phyloP scores from a whole-genome alignment of 2,797 vertebrate species.

The Acipenser transmontanus region DNA sequence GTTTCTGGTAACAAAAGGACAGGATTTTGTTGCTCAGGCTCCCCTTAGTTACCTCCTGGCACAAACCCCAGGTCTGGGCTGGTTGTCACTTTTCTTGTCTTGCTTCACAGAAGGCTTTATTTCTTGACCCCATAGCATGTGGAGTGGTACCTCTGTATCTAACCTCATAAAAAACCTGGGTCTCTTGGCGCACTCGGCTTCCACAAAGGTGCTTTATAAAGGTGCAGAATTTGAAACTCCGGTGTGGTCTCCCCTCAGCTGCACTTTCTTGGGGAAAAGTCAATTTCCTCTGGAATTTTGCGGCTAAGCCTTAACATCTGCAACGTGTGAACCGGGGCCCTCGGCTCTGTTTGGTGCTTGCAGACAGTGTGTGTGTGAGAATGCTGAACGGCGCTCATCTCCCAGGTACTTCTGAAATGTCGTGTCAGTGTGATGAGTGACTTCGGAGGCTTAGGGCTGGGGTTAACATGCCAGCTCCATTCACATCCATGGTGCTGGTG shows the following conservation, averaged over 20 bases:
- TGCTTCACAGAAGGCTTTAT: not conserved
- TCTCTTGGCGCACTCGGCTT: not conserved
- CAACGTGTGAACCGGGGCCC: conserved; percentile 24
- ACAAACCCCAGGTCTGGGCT: not conserved
- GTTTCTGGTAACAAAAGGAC: not conserved
- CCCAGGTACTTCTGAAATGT: conserved; percentile 15
- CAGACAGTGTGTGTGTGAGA: conserved; percentile 5
- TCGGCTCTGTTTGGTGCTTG: conserved; percentile 7
- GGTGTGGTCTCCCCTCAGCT: conserved; percentile 25
- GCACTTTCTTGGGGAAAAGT: conserved; percentile 22
- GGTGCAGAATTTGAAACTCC: conserved; percentile 24
- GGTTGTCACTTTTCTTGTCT: not conserved
- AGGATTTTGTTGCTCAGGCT: not conserved
- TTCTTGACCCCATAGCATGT: not conserved
- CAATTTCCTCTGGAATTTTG: conserved; percentile 41
- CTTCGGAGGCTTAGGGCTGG: not conserved
- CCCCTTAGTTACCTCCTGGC: not conserved
- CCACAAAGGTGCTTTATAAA: conserved; percentile 25
- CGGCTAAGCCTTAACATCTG: conserved; percentile 36
- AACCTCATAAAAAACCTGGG: not conserved
- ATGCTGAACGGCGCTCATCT: not conserved
- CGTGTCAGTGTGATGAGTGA: conserved; percentile 21
- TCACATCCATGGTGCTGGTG: not conserved
- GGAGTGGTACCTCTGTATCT: too few relatives aligned
- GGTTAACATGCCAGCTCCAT: not conserved